Conservation (phyloP, 2,113 vertebrate genomes). For the Paedocypris sp. region DNA sequence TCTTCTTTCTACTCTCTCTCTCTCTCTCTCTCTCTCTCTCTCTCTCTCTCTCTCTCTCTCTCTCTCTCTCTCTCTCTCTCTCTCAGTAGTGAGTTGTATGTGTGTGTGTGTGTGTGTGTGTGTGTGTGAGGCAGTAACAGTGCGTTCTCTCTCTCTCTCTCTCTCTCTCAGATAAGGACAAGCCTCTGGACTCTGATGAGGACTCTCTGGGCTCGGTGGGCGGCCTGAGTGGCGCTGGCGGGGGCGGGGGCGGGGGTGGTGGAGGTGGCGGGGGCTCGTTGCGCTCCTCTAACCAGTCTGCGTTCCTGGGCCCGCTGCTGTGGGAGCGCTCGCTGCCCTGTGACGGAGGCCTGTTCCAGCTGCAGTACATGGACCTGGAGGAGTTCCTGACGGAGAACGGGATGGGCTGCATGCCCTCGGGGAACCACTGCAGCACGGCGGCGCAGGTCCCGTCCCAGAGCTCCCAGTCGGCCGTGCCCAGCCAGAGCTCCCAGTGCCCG, state of each 20-base stretch:
- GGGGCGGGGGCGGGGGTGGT: constrained; percentile 31
- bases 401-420: constrained; percentile 61
- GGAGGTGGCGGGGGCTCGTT: constrained; percentile 42
- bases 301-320: constrained; percentile 64
- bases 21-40: too few relatives aligned
- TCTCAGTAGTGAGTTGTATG: too few relatives aligned
- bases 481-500: constrained; percentile 67
- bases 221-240: constrained; percentile 37
- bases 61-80: too few relatives aligned
- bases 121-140: too few relatives aligned
- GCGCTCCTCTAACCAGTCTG: constrained; percentile 55
- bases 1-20: too few relatives aligned
- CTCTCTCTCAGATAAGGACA: constrained; percentile 57
- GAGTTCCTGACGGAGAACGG: constrained; percentile 69
- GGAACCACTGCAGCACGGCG: constrained; percentile 51
- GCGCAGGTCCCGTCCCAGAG: constrained; percentile 67
- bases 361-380: constrained; percentile 73
- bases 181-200: constrained; percentile 58
- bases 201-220: constrained; percentile 41
- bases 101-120: too few relatives aligned
- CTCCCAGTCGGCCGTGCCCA: constrained; percentile 62
- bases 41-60: too few relatives aligned
- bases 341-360: constrained; percentile 65
- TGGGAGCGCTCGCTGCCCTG: constrained; percentile 68
- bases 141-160: background rate